A percentile compares a stretch with the other conserved stretches of the same genome.
phyloP scores from a whole-genome alignment of 1,140 invertebrate species.

The Drosophila mojavensis region DNA sequence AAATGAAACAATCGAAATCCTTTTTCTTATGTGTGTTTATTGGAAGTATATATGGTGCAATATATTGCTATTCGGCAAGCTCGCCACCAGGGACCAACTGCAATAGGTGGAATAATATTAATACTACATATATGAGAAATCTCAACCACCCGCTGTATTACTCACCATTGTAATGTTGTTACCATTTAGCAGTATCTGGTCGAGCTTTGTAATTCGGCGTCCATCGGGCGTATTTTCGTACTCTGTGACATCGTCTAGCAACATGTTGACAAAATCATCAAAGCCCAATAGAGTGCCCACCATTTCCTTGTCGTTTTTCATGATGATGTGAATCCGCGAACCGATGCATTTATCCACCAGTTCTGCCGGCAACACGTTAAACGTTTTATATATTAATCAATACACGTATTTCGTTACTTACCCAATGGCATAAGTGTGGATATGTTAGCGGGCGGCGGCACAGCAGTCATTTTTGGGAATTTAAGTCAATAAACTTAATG shows the following conservation, averaged over 20 bases:
- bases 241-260: slow-evolving; percentile 96
- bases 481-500: slow-evolving; percentile 2
- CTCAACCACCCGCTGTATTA: background rate
- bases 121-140: slow-evolving; percentile 15
- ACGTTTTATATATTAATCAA: slow-evolving; percentile 7
- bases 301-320: slow-evolving; percentile 99
- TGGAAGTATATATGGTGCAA: slow-evolving; percentile 42
- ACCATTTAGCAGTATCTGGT: slow-evolving; percentile 99
- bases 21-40: slow-evolving; percentile 33
- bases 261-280: slow-evolving; percentile 99
- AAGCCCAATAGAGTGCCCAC: slow-evolving; percentile 98
- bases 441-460: slow-evolving; percentile 86
- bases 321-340: slow-evolving; percentile 99
- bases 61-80: slow-evolving; percentile 85
- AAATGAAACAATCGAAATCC: background rate
- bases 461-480: slow-evolving; percentile 67
- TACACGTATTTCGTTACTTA: slow-evolving; percentile 65
- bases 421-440: slow-evolving; percentile 90
- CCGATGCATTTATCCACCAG: slow-evolving; percentile 99
- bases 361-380: slow-evolving; percentile 86
- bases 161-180: slow-evolving; percentile 99
- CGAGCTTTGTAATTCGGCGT: slow-evolving; percentile 97
- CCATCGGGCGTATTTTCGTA: slow-evolving; percentile 99
- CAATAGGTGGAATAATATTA: slow-evolving; percentile 64
- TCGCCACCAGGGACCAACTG: slow-evolving; percentile 89